Conservation (phyloP, 2,113 vertebrate genomes). For the Galeopterus variegatus region DNA sequence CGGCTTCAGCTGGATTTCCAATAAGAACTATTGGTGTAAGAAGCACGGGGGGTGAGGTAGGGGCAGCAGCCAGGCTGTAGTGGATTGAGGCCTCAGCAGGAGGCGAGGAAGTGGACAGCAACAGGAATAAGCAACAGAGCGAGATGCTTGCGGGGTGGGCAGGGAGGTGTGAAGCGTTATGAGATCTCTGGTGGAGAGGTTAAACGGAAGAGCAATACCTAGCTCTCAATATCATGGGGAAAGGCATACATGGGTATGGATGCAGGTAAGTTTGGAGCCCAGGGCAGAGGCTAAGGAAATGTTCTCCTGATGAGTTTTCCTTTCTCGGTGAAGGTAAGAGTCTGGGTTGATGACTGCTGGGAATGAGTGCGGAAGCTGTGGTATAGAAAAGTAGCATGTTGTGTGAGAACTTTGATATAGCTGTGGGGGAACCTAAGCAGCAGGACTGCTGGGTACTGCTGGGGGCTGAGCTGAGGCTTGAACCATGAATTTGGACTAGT, state of each 20-base stretch:
- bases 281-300: not conserved
- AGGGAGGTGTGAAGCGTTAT: not conserved
- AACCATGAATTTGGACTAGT: not conserved
- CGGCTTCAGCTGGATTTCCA: not conserved
- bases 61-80: not conserved
- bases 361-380: not conserved
- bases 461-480: not conserved
- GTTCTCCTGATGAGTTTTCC: not conserved
- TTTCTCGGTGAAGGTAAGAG: not conserved
- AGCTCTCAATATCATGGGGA: not conserved
- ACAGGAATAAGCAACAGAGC: not conserved
- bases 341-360: not conserved
- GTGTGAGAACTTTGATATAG: not conserved
- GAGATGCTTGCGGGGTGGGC: too few species aligned
- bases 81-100: not conserved
- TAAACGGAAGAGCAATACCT: not conserved
- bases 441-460: not conserved
- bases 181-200: not conserved
- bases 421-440: not conserved
- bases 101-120: not conserved
- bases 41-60: rapidly evolving
- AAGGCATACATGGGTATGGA: not conserved
- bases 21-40: not conserved
- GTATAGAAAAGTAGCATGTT: not conserved
- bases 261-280: not conserved